Evolutionary conservation across 1,140 invertebrate species (phyloP), one percentile per base, ranked within the genome.

Genomic region (Condylostylus longicornis): DNA sequence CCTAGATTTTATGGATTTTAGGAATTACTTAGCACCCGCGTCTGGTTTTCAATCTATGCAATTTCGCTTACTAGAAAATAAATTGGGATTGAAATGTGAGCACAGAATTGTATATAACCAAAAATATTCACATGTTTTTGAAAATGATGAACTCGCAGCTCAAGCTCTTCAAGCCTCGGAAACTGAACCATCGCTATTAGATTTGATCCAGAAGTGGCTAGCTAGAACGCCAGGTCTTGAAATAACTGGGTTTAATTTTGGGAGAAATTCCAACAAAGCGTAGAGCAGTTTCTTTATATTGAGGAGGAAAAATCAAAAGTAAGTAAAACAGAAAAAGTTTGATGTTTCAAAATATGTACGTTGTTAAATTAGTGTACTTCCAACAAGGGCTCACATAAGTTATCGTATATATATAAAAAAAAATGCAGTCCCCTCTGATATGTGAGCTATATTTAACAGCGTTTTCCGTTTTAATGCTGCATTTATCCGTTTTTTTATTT

Each of bases 21-120:
- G 91, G 27, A 74, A 82, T 40, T 91, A 89, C 55, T 63, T 98
- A 4, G 79, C 83, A 2, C 83, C 94, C 1, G 91, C 94, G 0
- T 98, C 93, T 1, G 95, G 95, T 2, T 98, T 98, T 57, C 95
- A 98, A 52, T 96, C 90, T 46, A 60, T 95, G 15, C 95, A 98
- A 58, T 98, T 98, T 62, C 75, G 94, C 5, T 63, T 98, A 2
- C 62, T 98, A 13, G 94, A 98, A 66, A 98, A 98, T 53, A 98
- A 97, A 67, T 61, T 99, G 15, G 95, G 95, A 13, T 69, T 98
- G 0, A 79, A 79, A 48, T 76, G 82, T 58, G 83, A 90, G 22
- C 70, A 86, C 40, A 72, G 94, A 13, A 80, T 91, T 0, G 84
- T 86, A 50, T 96, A 94, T 62, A 95, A 95, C 56, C 86, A 94